Evolutionary conservation across 2,113 vertebrate species (phyloP), one percentile per base, ranked within the genome.

Genomic region (Hippolais icterina): DNA sequence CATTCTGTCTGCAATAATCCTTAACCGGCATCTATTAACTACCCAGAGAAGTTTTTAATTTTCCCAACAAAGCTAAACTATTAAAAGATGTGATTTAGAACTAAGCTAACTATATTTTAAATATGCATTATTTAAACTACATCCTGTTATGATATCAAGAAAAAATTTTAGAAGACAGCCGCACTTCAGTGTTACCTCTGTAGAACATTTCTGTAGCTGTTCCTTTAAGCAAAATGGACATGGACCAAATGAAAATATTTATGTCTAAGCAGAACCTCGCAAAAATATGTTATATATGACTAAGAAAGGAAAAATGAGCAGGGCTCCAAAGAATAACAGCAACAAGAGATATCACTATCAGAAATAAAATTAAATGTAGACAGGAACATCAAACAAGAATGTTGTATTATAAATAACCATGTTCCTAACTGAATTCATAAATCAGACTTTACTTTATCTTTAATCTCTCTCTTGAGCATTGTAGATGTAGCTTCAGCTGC

Each of bases 351-450:
- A 96, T 35, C 83, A 74, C 89, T 90, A 89, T 95, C 92, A 96
- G 92, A 95, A 94, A 95, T 77, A 94, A 95, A 97, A 94, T 97
- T 94, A 95, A 92, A 95, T 71, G 68, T 83, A 74, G 94, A 92
- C 94, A 94, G 89, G 92, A 92, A 87, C 89, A 94, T 97, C 90
- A 92, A 92, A 94, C 83, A 90, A 96, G 83, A 86, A 92, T 95
- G 90, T 86, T 83, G 56, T 83, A 68, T 92, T 92, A 92, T 93
- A 97, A 95, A 97, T 93, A 97, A 78, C 86, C 29, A 66, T 92
- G 91, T 77, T 80, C 64, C 89, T 83, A 96, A 90, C 90, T 33
- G 79, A 94, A 94, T 75, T 47, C 25, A 95, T 94, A 96, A 93
- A 95, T 95, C 95, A 94, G 86, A 89, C 16, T 91, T 96, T 84